Conservation (phyloP, 2,113 vertebrate species). For the Vanacampus margaritifer region DNA sequence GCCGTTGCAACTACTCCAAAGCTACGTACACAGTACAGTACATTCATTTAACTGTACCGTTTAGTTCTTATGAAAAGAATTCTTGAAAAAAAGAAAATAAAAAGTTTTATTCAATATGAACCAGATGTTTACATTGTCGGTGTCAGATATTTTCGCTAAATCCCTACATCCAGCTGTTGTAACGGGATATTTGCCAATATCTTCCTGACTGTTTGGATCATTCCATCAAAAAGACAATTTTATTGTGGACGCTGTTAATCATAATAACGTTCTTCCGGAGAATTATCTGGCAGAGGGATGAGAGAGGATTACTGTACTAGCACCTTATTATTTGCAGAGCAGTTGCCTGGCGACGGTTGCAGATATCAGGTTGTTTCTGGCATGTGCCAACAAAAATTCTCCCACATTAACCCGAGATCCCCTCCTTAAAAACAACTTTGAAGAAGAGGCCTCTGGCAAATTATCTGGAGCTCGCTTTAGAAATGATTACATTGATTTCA, state of each 20-base stretch:
- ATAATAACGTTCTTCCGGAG: not conserved
- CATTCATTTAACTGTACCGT: no score
- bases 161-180: not conserved
- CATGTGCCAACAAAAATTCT: not conserved
- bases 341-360: conserved; percentile 2
- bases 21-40: no score
- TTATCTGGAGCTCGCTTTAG: not conserved
- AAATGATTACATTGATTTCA: not conserved
- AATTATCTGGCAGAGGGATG: not conserved
- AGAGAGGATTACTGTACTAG: not conserved
- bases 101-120: not conserved
- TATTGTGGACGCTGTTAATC: not conserved
- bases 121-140: not conserved
- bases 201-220: not conserved
- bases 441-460: not conserved
- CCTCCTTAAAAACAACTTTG: conserved; percentile 1
- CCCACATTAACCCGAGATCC: not conserved
- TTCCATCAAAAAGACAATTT: not conserved
- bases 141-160: not conserved
- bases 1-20: no score
- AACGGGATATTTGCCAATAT: no score
- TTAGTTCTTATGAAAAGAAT: not conserved
- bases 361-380: not conserved
- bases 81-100: not conserved
- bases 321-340: conserved; percentile 2